Evolutionary conservation across 2,797 vertebrate species (phyloP).

Genomic region (Fundulus diaphanus): DNA sequence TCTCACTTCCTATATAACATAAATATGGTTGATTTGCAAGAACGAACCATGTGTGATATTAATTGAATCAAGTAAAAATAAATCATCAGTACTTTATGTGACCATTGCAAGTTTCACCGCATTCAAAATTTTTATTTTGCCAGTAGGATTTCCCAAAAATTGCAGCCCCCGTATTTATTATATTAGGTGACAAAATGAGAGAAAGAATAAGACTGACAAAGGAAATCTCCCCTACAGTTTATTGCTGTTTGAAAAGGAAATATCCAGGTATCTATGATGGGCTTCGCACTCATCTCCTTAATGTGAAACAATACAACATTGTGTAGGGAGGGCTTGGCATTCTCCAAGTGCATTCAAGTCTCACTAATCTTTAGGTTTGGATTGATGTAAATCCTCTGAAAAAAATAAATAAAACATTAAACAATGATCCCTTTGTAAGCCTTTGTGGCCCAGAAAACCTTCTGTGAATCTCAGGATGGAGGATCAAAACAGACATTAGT

Average conservation of each 20-base stretch:
- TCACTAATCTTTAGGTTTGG: not conserved
- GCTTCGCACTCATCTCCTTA: not conserved
- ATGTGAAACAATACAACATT: not conserved
- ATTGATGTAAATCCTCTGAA: constrained; percentile 10
- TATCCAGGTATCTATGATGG: not conserved
- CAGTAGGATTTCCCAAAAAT: not conserved
- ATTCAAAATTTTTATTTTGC: not conserved
- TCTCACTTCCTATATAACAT: not conserved
- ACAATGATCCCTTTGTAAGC: constrained; percentile 10
- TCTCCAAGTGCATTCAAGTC: not conserved
- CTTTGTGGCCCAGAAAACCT: constrained; percentile 1
- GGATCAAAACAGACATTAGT: constrained; percentile 14
- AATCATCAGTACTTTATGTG: not conserved
- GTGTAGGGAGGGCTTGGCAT: not conserved
- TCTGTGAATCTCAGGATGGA: constrained; percentile 20
- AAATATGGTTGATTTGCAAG: not conserved
- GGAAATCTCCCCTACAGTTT: not conserved
- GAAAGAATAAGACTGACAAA: not conserved
- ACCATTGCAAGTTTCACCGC: not conserved
- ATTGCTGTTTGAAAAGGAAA: not conserved
- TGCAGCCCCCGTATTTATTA: not conserved
- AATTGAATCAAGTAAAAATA: not conserved
- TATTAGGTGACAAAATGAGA: not conserved
- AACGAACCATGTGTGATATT: not conserved
- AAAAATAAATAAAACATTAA: not conserved